phyloP scores from a whole-genome alignment of 2,113 vertebrate species.

The Albula goreensis region DNA sequence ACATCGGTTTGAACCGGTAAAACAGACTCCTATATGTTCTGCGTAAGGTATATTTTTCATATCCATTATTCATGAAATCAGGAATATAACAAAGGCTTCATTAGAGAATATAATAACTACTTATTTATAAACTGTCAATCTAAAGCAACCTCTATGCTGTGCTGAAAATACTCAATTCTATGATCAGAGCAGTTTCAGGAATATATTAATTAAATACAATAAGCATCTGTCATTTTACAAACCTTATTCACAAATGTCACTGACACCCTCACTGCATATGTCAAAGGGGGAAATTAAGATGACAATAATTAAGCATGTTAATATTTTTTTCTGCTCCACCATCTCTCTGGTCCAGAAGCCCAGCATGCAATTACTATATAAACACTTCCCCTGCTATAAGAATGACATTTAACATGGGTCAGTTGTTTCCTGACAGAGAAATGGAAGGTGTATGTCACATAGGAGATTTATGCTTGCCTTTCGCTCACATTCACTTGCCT shows the following conservation, averaged over 20 bases:
- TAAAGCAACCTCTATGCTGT: constrained; percentile 83
- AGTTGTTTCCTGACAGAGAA: constrained; percentile 99
- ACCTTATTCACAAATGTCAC: constrained; percentile 98
- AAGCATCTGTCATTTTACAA: constrained; percentile 83
- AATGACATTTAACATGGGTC: constrained; percentile 99
- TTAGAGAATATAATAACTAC: constrained; percentile 46
- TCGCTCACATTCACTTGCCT: constrained; percentile 99
- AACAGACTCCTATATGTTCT: too few relatives aligned
- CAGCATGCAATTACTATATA: constrained; percentile 99
- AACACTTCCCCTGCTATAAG: constrained; percentile 98
- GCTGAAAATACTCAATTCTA: constrained; percentile 86
- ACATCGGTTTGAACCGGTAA: too few relatives aligned
- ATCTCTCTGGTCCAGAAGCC: constrained; percentile 97
- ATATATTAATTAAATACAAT: constrained; percentile 85
- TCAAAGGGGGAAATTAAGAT: constrained; percentile 93
- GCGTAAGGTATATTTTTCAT: constrained; percentile 13
- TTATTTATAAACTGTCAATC: constrained; percentile 66
- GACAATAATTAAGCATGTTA: constrained; percentile 99
- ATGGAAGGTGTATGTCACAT: constrained; percentile 99
- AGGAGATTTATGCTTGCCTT: constrained; percentile 99
- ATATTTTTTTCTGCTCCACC: constrained; percentile 98
- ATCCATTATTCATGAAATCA: constrained; percentile 55
- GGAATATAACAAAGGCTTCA: constrained; percentile 49
- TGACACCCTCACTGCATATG: constrained; percentile 87
- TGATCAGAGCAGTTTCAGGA: constrained; percentile 82